phyloP scores from a whole-genome alignment of 2,113 vertebrate genomes.

The Sebastes schlegelii region DNA sequence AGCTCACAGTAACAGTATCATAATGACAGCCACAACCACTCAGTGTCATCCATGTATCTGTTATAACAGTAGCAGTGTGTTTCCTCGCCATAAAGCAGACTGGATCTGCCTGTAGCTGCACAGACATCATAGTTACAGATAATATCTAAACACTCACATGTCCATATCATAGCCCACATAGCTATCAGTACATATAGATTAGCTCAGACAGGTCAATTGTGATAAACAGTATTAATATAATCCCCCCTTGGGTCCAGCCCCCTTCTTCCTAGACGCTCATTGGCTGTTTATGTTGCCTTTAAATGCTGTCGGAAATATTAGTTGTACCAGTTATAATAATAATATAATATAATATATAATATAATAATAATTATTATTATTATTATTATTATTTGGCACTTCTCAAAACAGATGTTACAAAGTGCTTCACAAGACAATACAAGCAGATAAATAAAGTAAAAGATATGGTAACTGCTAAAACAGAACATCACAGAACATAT shows the following conservation, averaged over 20 bases:
- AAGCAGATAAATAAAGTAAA: no score
- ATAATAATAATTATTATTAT: no score
- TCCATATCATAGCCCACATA: accelerated
- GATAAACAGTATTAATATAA: neutral
- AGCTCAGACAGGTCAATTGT: neutral
- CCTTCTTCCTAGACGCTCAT: neutral
- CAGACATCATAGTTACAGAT: neutral
- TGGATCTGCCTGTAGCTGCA: neutral
- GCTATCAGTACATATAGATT: accelerated
- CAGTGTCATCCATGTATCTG: neutral
- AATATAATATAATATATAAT: no score
- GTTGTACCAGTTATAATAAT: accelerated
- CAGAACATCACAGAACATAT: no score
- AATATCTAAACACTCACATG: neutral
- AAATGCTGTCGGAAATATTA: constrained; percentile 13
- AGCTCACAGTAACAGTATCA: neutral
- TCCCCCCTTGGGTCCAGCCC: constrained; percentile 2
- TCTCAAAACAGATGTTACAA: no score
- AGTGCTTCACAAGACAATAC: no score
- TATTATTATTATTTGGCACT: no score
- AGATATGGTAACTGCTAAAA: no score
- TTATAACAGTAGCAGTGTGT: neutral
- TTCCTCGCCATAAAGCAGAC: neutral
- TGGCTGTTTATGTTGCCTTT: constrained; percentile 48
- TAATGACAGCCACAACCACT: neutral